Conservation (phyloP, 2,888 invertebrate species). For the Empis livida region DNA sequence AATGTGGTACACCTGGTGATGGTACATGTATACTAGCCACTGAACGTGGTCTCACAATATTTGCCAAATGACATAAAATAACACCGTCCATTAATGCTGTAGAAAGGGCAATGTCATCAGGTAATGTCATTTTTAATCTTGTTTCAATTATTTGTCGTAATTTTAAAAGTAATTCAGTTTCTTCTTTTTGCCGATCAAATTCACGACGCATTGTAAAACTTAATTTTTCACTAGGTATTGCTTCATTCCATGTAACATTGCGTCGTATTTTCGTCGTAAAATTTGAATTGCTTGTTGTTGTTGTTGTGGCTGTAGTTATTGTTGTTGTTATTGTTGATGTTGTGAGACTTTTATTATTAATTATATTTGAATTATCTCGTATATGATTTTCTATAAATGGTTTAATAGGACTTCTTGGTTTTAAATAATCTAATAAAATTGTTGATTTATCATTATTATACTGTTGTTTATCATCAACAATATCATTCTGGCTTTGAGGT, state of each 20-base stretch:
- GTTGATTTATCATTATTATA: slow-evolving; percentile 5
- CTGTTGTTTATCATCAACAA: slow-evolving; percentile 1
- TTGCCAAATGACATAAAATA: slow-evolving; percentile 86
- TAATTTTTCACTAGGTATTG: slow-evolving; percentile 57
- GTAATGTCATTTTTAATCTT: slow-evolving; percentile 78
- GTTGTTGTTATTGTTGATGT: slow-evolving; percentile 32
- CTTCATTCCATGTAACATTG: slow-evolving; percentile 58
- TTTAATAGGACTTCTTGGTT: slow-evolving; percentile 35
- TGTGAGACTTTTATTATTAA: slow-evolving; percentile 25
- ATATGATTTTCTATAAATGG: slow-evolving; percentile 4
- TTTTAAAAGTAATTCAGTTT: slow-evolving; percentile 71
- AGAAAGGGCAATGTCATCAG: slow-evolving; percentile 71
- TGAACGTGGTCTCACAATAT: slow-evolving; percentile 79
- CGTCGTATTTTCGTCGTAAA: slow-evolving; percentile 23
- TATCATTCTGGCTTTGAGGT: slow-evolving; percentile 31
- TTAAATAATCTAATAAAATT: slow-evolving; percentile 37
- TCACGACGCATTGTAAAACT: slow-evolving; percentile 87
- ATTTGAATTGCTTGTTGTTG: slow-evolving; percentile 28
- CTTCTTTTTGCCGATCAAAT: slow-evolving; percentile 82
- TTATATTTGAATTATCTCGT: slow-evolving; percentile 14
- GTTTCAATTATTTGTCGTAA: slow-evolving; percentile 76
- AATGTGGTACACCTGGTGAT: slow-evolving; percentile 81
- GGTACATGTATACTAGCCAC: slow-evolving; percentile 93
- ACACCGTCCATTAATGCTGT: slow-evolving; percentile 83
- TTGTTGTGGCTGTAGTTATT: slow-evolving; percentile 19